phyloP scores from a whole-genome alignment of 2,113 vertebrate genomes.

The Sardina pilchardus region DNA sequence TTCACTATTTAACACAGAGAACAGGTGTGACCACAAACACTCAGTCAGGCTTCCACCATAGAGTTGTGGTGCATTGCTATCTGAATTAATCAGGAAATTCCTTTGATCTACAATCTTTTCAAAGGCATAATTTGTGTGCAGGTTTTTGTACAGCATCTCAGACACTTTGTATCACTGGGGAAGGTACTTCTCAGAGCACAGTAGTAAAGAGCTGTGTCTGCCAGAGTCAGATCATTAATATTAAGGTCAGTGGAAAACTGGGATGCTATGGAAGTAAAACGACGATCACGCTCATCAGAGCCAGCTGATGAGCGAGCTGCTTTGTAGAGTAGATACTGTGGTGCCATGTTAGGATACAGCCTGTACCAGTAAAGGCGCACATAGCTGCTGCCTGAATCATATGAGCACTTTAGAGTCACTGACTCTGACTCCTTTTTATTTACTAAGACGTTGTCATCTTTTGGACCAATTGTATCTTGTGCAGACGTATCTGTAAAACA shows the following conservation, averaged over 20 bases:
- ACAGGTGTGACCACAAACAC: too few relatives aligned
- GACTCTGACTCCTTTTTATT: too few relatives aligned
- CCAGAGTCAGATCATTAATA: neutral
- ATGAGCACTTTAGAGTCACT: slow-evolving; percentile 13
- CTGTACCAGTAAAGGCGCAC: slow-evolving; percentile 14
- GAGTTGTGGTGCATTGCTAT: too few relatives aligned
- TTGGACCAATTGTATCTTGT: too few relatives aligned
- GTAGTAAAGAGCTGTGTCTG: slow-evolving; percentile 24
- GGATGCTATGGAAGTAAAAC: neutral
- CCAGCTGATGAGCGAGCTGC: neutral
- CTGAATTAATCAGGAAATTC: neutral
- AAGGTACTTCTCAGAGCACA: slow-evolving; percentile 17
- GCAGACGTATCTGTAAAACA: too few relatives aligned
- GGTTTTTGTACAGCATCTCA: slow-evolving; percentile 22
- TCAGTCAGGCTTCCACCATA: too few relatives aligned
- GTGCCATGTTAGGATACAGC: slow-evolving; percentile 2
- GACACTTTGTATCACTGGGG: neutral
- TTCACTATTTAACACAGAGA: too few relatives aligned
- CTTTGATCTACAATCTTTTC: neutral
- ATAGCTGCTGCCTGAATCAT: neutral
- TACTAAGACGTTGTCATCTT: too few relatives aligned
- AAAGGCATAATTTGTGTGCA: neutral
- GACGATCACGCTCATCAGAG: neutral
- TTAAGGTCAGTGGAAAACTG: neutral
- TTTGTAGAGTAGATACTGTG: neutral